Base-by-base conservation (phyloP, 2,113 vertebrate genomes). In the Excalfactoria chinensis region DNA sequence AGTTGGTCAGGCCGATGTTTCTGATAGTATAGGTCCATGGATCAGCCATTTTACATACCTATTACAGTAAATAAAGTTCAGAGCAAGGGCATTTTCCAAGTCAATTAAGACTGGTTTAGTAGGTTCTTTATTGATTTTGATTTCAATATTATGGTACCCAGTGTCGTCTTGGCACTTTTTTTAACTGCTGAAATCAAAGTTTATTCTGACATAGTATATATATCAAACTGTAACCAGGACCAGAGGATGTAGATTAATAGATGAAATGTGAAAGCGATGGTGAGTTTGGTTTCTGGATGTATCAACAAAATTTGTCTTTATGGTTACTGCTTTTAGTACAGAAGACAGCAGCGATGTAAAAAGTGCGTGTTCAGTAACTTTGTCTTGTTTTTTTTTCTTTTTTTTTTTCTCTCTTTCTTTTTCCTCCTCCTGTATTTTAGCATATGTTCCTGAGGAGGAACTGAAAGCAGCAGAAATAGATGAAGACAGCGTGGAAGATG, bases 371-470 rank as follows among this genome's bases (percentile, higher is more conserved):
- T 95, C 2, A 7, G 71, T 96, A 97, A 97, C 93, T 76, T 74
- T 94, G 68, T 81, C 84, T 62, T 77, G 82, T 87, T 97, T 77
- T 51, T 88, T 85, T 95, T 67, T 34, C 34, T 25, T 46, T 34
- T 55, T 35, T 5, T 7, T 23, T 25, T 37, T 10, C 37, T 22
- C 30, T 35, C 34, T 70, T 23, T 25, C 58, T 20, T 43, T 51
- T 67, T 76, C 88, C 79, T 63, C 51, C 35, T 95, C 85, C 72
- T 98, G 91, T 98, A 95, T 98, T 98, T 77, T 96, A 99, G 99
- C 99, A 97, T 99, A 99, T 86, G 98, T 99, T 98, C 98, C 99
- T 80, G 99, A 99, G 87, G 99, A 99, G 80, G 99, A 99, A 96
- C 95, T 99, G 95, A 99, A 99, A 97, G 98, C 97, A 68, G 98